Percentiles rank a stretch among this genome's conserved stretches.
Evolutionary conservation across 2,888 invertebrate species (phyloP).

Genomic region (Lydus trimaculatus): DNA sequence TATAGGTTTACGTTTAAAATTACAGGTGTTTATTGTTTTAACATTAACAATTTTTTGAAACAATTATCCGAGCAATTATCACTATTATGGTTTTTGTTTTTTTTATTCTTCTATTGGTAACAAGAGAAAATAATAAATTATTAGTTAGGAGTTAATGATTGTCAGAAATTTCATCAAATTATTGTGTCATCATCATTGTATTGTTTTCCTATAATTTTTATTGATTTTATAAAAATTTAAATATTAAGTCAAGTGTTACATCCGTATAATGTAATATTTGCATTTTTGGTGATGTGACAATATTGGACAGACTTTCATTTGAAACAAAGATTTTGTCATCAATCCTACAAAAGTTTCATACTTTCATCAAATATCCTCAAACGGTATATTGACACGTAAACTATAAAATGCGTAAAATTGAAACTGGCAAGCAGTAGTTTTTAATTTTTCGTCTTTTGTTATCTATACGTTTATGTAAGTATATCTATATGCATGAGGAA

Average conservation of each 20-base stretch:
- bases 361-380: neutral
- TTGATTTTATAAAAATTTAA: neutral
- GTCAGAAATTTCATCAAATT: neutral
- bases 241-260: neutral
- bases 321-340: neutral
- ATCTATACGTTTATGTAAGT: neutral
- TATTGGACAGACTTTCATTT: neutral
- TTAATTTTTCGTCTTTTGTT: neutral
- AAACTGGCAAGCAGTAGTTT: neutral
- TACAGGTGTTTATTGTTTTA: neutral
- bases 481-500: neutral
- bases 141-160: neutral
- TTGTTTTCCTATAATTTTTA: neutral
- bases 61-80: neutral
- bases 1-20: neutral
- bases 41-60: neutral
- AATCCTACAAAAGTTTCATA: neutral
- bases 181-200: neutral
- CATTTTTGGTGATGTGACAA: neutral
- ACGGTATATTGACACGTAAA: neutral
- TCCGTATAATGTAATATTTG: neutral
- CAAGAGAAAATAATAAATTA: neutral
- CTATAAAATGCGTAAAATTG: neutral
- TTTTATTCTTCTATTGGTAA: neutral
- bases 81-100: too few species aligned